Conservation (phyloP, 1,140 invertebrate species). For the Chlorops oryzae region DNA sequence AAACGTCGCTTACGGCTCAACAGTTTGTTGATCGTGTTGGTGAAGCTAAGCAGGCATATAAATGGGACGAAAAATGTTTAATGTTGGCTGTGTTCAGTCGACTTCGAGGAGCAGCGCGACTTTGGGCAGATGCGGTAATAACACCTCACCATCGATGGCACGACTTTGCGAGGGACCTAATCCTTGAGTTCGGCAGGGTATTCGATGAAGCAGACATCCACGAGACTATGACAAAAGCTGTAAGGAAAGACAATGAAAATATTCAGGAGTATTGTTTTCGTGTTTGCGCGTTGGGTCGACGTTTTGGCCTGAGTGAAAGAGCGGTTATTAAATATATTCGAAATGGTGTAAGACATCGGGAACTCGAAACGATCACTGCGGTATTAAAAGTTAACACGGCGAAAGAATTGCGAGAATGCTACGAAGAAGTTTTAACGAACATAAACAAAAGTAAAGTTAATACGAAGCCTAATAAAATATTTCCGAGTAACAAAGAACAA, state of each 20-base stretch:
- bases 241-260: constrained; percentile 1
- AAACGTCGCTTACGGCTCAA: not conserved
- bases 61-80: constrained; percentile 13
- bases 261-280: constrained; percentile 16
- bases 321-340: constrained; percentile 12
- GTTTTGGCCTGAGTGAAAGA: constrained; percentile 6
- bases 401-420: constrained; percentile 2
- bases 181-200: not conserved
- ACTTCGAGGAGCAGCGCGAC: constrained; percentile 3
- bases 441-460: not conserved
- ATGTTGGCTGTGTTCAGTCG: constrained; percentile 2
- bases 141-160: not conserved
- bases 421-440: constrained; percentile 4
- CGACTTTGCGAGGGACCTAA: not conserved
- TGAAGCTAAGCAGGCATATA: constrained; percentile 2
- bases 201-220: not conserved
- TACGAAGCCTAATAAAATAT: not conserved
- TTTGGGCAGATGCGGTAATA: constrained; percentile 5
- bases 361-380: constrained; percentile 7
- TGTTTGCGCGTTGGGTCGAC: constrained; percentile 3
- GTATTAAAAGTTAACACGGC: constrained; percentile 3
- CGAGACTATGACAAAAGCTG: not conserved
- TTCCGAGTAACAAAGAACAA: not conserved
- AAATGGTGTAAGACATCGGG: constrained; percentile 7
- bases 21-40: constrained; percentile 9